Conservation (phyloP, 2,113 vertebrate genomes). For the Oryzias melastigma region DNA sequence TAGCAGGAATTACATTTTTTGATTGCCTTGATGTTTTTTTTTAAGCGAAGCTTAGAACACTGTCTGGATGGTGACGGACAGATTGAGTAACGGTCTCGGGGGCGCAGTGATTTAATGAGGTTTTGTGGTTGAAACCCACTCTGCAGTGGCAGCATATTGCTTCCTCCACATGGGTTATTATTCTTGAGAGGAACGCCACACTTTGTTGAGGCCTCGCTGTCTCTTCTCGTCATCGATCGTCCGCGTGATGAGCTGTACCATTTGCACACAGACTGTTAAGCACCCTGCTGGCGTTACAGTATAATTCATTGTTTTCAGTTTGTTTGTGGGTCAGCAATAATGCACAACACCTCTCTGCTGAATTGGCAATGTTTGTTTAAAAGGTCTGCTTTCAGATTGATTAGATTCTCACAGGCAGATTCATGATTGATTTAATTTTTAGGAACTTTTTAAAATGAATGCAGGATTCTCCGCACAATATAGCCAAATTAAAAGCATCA, state of each 20-base stretch:
- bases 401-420: not conserved
- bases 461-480: no score
- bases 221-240: conserved; percentile 39
- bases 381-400: conserved; percentile 18
- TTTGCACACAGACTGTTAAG: conserved; percentile 41
- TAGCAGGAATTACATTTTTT: not conserved
- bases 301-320: conserved; percentile 32
- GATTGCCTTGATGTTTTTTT: not conserved
- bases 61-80: conserved; percentile 7
- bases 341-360: conserved; percentile 9
- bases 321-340: conserved; percentile 36
- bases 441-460: no score
- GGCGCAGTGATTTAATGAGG: conserved; percentile 34
- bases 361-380: conserved; percentile 21
- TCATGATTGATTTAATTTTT: not conserved
- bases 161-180: conserved; percentile 28
- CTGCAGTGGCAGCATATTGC: conserved; percentile 17
- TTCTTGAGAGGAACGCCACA: conserved; percentile 18
- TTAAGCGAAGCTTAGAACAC: not conserved
- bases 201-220: conserved; percentile 34
- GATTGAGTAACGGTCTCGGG: conserved; percentile 30
- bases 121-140: conserved; percentile 18
- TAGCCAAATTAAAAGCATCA: no score
- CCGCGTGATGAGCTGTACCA: conserved; percentile 29
- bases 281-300: conserved; percentile 6